Evolutionary conservation across 2,113 vertebrate species (phyloP), one percentile per base, ranked within the genome.

Genomic region (Anoplopoma fimbria): DNA sequence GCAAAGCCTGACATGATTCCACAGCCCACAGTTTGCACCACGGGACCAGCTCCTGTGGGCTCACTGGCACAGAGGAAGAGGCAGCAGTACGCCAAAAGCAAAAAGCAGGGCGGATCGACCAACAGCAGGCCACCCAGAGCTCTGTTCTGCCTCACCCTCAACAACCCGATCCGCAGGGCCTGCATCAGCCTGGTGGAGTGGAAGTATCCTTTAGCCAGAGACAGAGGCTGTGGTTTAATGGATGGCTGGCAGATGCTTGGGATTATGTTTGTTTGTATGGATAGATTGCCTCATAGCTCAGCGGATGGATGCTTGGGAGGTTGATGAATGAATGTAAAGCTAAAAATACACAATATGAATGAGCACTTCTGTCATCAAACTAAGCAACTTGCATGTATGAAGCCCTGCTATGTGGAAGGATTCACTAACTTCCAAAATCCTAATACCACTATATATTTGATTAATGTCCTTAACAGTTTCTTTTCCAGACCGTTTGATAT

Each of bases 151-250:
- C 96, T 99, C 91, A 97, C 96, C 75, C 97, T 99, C 91, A 99
- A 98, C 92, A 99, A 99, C 95, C 98, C 98, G n/a, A 96, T 99
- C 94, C 96, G 98, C 95, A 97, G 98, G 96, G 98, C 98, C 93
- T 99, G 98, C 96, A 99, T 99, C 95, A 99, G 96, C 94, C 95
- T 99, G 91, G 98, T 99, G 95, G 98, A 99, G 95, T 99, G 98
- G 98, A 99, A 99, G 97, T 99, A 99, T 99, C 98, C 97, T 99
- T 90, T 62, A 79, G 8, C 9, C 14, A 57, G 0, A 62, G 17
- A 70, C 21, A 33, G 14, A 34, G 27, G 36, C 10, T 47, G 0
- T 38, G 17, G 31, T 55, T 73, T 2, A 6, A 49, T 61, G 60
- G 25, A 70, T 45, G 60, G 27, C 53, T 33, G 58, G 29, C 42